phyloP scores from a whole-genome alignment of 2,888 invertebrate species.

The Achlya flavicornis region DNA sequence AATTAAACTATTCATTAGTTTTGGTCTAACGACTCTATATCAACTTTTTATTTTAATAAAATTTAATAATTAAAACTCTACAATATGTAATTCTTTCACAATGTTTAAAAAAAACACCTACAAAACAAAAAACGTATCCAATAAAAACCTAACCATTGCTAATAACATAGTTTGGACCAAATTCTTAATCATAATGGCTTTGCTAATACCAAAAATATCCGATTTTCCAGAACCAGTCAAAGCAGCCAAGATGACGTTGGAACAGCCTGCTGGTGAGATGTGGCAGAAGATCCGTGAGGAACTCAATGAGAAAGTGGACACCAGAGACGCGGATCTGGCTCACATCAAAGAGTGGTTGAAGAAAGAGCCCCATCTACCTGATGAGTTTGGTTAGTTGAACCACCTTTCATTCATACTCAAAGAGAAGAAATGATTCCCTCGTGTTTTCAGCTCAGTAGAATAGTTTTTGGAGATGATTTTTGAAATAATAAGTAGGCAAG shows the following conservation, averaged over 20 bases:
- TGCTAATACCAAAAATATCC: neutral
- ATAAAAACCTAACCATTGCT: neutral
- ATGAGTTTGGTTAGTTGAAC: slow-evolving; percentile 75
- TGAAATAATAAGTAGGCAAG: too few species aligned
- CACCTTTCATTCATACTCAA: neutral
- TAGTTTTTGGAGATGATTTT: too few species aligned
- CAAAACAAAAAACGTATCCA: neutral
- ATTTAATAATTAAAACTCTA: neutral
- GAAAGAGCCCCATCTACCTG: slow-evolving; percentile 87
- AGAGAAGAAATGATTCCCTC: neutral
- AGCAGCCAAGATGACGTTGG: slow-evolving; percentile 85
- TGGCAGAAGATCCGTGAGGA: slow-evolving; percentile 88
- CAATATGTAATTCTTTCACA: neutral
- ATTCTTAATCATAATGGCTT: too few species aligned
- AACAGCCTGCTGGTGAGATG: slow-evolving; percentile 89
- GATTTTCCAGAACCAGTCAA: slow-evolving; percentile 58
- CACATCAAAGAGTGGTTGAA: slow-evolving; percentile 87
- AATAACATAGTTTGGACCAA: too few species aligned
- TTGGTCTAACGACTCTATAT: too few species aligned
- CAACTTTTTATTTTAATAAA: neutral
- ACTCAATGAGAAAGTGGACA: slow-evolving; percentile 87
- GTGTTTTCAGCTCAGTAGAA: too few species aligned
- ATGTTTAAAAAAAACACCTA: too few species aligned
- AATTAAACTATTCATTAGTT: too few species aligned
- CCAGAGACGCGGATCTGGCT: slow-evolving; percentile 83